A percentile compares a stretch with the other conserved stretches of the same genome.
Conservation (phyloP, 2,888 invertebrate genomes). For the Calameuta pallipes region DNA sequence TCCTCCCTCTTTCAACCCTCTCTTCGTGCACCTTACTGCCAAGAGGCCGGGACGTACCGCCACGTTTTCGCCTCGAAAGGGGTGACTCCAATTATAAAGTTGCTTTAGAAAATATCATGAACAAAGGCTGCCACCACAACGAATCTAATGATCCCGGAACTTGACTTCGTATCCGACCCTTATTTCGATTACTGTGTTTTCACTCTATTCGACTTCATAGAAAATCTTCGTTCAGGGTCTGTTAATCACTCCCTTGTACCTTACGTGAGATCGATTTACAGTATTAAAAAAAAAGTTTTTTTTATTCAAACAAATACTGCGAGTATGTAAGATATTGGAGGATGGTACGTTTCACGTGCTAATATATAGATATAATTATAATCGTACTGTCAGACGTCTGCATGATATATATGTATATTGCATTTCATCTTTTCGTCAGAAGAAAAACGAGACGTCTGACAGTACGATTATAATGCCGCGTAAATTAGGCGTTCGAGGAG, state of each 20-base stretch:
- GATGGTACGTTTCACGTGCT: background rate
- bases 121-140: background rate
- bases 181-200: background rate
- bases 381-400: too few species aligned
- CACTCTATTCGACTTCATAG: background rate
- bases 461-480: background rate
- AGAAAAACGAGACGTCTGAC: background rate
- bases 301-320: background rate
- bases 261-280: background rate
- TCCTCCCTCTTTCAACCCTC: background rate
- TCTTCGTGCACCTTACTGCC: background rate
- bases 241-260: background rate
- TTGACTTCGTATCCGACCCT: background rate
- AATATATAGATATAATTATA: background rate
- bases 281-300: background rate
- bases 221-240: background rate
- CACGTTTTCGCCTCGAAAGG: background rate
- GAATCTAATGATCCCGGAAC: background rate
- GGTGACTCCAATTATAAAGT: background rate
- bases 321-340: too few species aligned
- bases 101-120: background rate
- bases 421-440: background rate
- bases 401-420: background rate
- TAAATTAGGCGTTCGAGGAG: slow-evolving; percentile 10
- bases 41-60: background rate